A percentile compares a stretch with the other conserved stretches of the same genome.
phyloP scores from a whole-genome alignment of 2,888 invertebrate species.

The Helleia helle region DNA sequence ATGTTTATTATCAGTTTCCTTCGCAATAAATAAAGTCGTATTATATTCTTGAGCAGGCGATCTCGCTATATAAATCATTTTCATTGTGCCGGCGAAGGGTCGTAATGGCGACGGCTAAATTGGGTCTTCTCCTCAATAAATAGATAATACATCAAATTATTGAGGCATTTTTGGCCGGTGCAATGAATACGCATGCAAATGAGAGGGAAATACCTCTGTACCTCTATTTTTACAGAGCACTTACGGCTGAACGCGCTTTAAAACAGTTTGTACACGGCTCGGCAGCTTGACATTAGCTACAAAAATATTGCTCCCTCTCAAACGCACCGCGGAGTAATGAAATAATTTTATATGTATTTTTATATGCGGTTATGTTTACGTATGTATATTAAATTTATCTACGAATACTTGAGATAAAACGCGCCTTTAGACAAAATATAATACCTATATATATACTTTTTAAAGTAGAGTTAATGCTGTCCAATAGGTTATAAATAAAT shows the following conservation, averaged over 20 bases:
- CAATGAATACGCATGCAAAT: constrained; percentile 10
- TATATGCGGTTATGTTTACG: too few species aligned
- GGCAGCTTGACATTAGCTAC: constrained; percentile 15
- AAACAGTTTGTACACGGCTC: constrained; percentile 15
- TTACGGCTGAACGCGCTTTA: too few species aligned
- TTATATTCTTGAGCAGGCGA: constrained; percentile 61
- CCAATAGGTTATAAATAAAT: too few species aligned
- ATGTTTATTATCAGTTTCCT: constrained; percentile 56
- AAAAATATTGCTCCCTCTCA: constrained; percentile 15
- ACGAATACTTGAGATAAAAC: too few species aligned
- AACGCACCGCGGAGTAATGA: too few species aligned
- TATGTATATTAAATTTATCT: too few species aligned
- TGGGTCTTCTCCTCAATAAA: constrained; percentile 49
- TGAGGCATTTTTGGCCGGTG: constrained; percentile 4
- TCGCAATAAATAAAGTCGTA: constrained; percentile 60
- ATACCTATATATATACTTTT: too few species aligned
- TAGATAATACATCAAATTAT: constrained; percentile 19
- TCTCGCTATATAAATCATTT: constrained; percentile 65
- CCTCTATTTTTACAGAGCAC: constrained; percentile 3
- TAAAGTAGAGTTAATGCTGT: too few species aligned
- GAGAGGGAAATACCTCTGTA: constrained; percentile 15
- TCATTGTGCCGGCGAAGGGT: constrained; percentile 66
- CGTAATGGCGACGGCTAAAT: constrained; percentile 52
- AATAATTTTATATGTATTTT: too few species aligned
- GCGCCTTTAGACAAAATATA: too few species aligned